A percentile compares a stretch with the other conserved stretches of the same genome.
Evolutionary conservation across 2,797 vertebrate species (phyloP).

Genomic region (Anableps anableps): DNA sequence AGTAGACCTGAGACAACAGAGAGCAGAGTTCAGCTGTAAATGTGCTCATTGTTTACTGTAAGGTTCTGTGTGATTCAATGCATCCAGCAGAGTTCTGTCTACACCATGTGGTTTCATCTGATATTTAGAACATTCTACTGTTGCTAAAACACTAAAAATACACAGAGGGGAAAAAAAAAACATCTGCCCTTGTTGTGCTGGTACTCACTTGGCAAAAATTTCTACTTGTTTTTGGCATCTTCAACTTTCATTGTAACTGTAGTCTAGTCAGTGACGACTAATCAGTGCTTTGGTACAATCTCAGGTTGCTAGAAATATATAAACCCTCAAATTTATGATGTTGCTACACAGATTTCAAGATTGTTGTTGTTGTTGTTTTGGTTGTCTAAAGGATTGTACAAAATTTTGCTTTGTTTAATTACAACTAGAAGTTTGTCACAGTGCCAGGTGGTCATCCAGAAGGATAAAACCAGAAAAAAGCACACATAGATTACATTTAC

Average conservation of each 20-base stretch:
- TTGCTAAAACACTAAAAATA: background rate
- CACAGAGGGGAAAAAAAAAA: background rate
- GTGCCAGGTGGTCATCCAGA: background rate
- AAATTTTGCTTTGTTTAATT: background rate
- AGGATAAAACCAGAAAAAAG: background rate
- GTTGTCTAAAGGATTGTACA: background rate
- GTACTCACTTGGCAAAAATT: background rate
- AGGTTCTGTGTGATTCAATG: background rate
- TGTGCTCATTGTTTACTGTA: background rate
- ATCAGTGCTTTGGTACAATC: background rate
- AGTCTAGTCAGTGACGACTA: background rate
- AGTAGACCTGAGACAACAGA: slow-evolving; percentile 20
- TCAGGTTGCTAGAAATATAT: background rate
- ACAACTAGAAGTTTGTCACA: too few relatives aligned
- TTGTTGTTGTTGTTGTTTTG: background rate
- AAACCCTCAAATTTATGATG: background rate
- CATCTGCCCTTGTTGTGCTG: background rate
- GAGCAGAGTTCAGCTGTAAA: slow-evolving; percentile 37
- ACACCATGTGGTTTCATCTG: background rate
- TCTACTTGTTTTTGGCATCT: background rate
- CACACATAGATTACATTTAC: background rate
- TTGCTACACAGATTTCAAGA: background rate
- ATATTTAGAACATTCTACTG: background rate
- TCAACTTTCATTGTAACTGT: background rate
- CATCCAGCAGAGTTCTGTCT: background rate